Conservation (phyloP, 2,888 invertebrate genomes). For the Liodrosophila aerea region DNA sequence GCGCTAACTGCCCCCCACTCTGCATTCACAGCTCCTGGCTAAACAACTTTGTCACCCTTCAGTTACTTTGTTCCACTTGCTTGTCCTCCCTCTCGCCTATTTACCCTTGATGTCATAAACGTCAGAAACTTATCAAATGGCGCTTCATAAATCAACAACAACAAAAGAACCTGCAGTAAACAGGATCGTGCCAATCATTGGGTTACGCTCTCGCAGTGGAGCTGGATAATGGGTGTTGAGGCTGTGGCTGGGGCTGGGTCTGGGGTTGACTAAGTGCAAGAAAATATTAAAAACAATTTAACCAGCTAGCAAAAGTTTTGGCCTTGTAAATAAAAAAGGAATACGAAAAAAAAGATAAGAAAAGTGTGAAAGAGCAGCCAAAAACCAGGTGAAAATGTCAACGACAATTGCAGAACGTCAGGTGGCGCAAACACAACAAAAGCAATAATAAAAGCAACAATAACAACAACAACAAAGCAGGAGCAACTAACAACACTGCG, state of each 20-base stretch:
- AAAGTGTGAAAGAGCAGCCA: constrained; percentile 15
- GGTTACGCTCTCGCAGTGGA: not conserved
- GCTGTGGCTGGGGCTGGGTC: too few relatives aligned
- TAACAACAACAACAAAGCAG: constrained; percentile 26
- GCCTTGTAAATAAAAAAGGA: constrained; percentile 16
- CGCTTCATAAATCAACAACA: constrained; percentile 53
- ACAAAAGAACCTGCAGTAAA: constrained; percentile 8
- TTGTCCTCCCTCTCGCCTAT: not conserved
- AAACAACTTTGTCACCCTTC: not conserved
- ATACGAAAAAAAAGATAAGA: constrained; percentile 24
- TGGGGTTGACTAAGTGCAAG: constrained; percentile 9
- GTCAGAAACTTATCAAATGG: constrained; percentile 52
- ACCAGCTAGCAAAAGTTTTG: constrained; percentile 41
- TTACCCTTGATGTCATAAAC: constrained; percentile 38
- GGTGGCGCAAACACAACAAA: constrained; percentile 50
- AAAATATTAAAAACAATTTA: constrained; percentile 57
- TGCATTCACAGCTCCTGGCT: not conserved
- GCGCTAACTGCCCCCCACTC: constrained; percentile 18
- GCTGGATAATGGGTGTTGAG: too few relatives aligned
- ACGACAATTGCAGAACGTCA: constrained; percentile 67
- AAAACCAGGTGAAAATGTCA: constrained; percentile 65
- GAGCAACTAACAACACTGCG: constrained; percentile 43
- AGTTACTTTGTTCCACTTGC: not conserved
- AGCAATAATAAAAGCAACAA: constrained; percentile 42
- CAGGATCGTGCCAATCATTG: constrained; percentile 51